These are phyloP conservation scores for Mystacornis crossleyi DNA, from an alignment of 2,113 vertebrate species.

Conservation along the genomic window DNA sequence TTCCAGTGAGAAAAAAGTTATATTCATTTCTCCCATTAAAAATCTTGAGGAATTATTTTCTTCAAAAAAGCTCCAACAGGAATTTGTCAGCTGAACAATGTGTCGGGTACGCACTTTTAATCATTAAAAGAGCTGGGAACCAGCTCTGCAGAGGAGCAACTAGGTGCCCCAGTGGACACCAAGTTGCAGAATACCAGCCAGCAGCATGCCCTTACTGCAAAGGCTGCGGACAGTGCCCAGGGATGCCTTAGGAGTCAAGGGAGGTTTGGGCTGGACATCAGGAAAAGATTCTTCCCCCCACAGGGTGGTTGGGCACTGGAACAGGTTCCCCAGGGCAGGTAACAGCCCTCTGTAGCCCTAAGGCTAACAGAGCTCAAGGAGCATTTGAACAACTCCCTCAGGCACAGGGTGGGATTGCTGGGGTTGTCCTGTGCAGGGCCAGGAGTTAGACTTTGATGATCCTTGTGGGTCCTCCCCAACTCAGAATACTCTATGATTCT, in stretches of 20 bases:
- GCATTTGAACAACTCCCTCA: background rate
- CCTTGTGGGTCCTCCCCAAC: background rate
- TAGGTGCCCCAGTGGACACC: accelerated
- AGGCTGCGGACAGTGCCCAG: accelerated
- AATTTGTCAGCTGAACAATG: background rate
- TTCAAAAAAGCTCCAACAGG: background rate
- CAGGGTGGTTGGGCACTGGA: background rate
- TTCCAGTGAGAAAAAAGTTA: background rate
- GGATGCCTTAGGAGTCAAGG: background rate
- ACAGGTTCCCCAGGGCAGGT: background rate
- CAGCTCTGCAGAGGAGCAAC: background rate
- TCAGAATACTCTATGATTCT: background rate
- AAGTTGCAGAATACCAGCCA: background rate
- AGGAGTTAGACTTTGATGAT: background rate
- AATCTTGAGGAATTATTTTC: background rate
- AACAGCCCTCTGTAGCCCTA: too few relatives aligned
- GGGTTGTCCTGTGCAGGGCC: background rate
- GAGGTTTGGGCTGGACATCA: background rate
- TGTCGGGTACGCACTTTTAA: background rate
- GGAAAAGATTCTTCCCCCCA: background rate
- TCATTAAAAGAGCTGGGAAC: background rate
- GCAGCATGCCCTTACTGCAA: background rate
- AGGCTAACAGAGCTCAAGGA: background rate
- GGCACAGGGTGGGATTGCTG: background rate
- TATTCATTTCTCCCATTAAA: background rate